Percentiles rank a stretch among this genome's conserved stretches.
These are phyloP conservation scores for Rhabdophis nuchalis DNA, from an alignment of 2,797 vertebrate species.

Conservation along the genomic window DNA sequence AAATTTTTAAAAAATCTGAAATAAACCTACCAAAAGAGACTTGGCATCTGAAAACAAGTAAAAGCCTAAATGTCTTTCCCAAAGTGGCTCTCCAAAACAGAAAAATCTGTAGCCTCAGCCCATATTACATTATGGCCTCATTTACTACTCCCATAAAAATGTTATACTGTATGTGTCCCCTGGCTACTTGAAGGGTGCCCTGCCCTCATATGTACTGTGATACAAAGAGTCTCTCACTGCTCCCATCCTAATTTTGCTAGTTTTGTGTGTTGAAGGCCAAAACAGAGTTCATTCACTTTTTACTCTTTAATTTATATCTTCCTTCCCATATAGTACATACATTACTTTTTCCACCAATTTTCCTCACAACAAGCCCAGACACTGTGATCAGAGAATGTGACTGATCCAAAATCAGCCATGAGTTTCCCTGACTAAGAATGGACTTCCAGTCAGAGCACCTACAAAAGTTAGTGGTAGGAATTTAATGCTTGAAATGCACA, in stretches of 20 bases:
- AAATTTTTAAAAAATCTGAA: background rate
- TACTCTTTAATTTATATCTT: background rate
- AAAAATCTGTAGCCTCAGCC: background rate
- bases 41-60: background rate
- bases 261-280: background rate
- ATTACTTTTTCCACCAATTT: background rate
- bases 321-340: background rate
- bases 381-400: background rate
- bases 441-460: background rate
- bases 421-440: background rate
- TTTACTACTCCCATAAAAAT: background rate
- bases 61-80: background rate
- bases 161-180: background rate
- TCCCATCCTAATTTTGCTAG: background rate
- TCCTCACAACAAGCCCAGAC: background rate
- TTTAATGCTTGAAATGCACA: background rate
- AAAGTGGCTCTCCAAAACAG: background rate
- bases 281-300: background rate
- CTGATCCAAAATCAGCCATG: background rate
- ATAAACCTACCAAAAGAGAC: background rate
- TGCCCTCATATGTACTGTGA: background rate
- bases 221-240: background rate
- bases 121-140: background rate
- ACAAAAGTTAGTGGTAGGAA: background rate
- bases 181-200: background rate